Conservation (phyloP, 2,797 vertebrate genomes). For the Fistularia tabacaria region DNA sequence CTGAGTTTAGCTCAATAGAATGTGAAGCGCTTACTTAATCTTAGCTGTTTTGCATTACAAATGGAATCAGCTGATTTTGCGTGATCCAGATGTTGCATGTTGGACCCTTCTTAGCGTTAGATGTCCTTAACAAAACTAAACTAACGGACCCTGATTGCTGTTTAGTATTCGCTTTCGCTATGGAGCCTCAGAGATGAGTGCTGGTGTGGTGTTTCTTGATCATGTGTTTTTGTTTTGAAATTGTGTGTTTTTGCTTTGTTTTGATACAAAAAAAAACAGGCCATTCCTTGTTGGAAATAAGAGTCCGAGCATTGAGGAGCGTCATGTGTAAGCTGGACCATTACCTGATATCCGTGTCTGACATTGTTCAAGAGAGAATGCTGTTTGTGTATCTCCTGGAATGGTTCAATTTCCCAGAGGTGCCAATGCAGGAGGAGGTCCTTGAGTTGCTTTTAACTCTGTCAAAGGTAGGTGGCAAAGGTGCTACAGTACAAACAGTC, state of each 20-base stretch:
- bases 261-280: slow-evolving; percentile 75
- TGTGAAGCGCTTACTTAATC: background rate
- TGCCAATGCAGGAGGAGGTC: slow-evolving; percentile 84
- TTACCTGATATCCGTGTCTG: slow-evolving; percentile 75
- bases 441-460: slow-evolving; percentile 79
- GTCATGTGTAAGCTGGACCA: slow-evolving; percentile 87
- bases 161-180: no score
- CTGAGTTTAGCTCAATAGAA: slow-evolving; percentile 2
- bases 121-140: no score
- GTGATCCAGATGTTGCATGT: no score
- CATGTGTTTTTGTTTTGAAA: background rate
- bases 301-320: slow-evolving; percentile 85
- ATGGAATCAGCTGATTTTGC: no score
- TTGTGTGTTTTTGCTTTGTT: background rate
- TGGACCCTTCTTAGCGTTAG: no score
- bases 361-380: slow-evolving; percentile 83
- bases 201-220: background rate
- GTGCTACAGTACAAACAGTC: background rate
- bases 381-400: slow-evolving; percentile 84
- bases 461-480: slow-evolving; percentile 76
- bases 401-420: slow-evolving; percentile 93
- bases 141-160: no score
- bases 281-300: slow-evolving; percentile 87
- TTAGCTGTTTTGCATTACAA: slow-evolving; percentile 10
- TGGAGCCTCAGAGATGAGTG: no score